Base-by-base conservation (phyloP, 2,888 invertebrate genomes). In the Trachelus tabidus region DNA sequence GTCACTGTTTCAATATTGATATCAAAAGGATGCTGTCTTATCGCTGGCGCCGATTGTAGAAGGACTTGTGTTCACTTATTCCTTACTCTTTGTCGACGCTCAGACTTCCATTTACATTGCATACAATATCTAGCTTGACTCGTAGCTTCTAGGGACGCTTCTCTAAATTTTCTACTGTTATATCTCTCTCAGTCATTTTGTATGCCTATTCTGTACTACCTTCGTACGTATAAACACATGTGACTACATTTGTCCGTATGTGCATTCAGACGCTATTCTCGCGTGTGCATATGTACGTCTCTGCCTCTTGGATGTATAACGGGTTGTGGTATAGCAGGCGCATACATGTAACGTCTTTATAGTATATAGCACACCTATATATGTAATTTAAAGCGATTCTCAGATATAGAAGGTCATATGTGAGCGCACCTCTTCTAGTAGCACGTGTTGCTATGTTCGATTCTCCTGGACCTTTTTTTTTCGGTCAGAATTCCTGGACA, bases 1-100 rank as follows among this genome's bases (percentile, higher is more conserved):
- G 84, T 84, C 81, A 79, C 76, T 77, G 76, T 81, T 81, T 82
- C 82, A 83, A 85, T 86, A 86, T 84, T 82, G 82, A 84, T 85
- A 87, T 85, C 84, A 85, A 84, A 56, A 83, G 83, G 85, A 85
- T 84, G 83, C 81, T 81, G 81, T 79, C 79, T 85, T 87, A 87
- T 85, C 84, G 83, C 78, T 56, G 23, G 56, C 23, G 56, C 56
- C 56, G 56, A 56, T 56, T 56, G 23, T 56, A 23, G 40, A 15
- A 23, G 15, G 40, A 15, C 15, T 40, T 23, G 56, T 23, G 56
- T 56, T 56, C 40, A 35, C 15, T 56, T 56, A 23, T 56, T 23
- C 23, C 23, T 23, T 9, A 9, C 56, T 56, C 56, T 23, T 56
- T 56, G 56, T 9, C 56, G 56, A 56, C 23, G 56, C 56, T 56